A percentile compares a stretch with the other conserved stretches of the same genome.
Conservation (phyloP, 2,113 vertebrate species). For the Miniopterus natalensis region DNA sequence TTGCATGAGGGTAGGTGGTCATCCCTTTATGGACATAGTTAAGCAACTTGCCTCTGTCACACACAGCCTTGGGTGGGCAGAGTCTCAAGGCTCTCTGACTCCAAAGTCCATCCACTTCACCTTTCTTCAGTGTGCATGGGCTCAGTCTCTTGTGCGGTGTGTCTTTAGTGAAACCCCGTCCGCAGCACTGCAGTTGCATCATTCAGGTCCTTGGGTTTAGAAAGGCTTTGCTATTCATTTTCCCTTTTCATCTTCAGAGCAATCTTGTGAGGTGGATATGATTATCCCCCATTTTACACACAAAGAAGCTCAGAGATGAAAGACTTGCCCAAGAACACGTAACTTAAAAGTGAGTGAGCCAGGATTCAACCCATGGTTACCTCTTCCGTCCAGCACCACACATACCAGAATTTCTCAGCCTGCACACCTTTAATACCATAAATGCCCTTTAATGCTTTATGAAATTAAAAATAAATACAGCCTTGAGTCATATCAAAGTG, state of each 20-base stretch:
- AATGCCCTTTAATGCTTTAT: not conserved
- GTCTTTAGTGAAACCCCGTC: not conserved
- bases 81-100: not conserved
- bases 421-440: not conserved
- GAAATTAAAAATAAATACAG: not conserved
- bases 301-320: not conserved
- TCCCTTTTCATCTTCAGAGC: not conserved
- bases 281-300: not conserved
- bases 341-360: not conserved
- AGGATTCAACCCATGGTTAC: not conserved
- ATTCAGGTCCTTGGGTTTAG: not conserved
- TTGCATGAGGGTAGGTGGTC: fast-evolving
- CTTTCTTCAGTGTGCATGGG: not conserved
- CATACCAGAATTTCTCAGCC: not conserved
- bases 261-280: not conserved
- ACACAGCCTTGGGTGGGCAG: not conserved
- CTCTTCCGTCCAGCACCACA: not conserved
- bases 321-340: not conserved
- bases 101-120: not conserved
- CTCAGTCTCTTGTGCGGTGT: not conserved
- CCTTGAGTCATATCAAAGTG: not conserved
- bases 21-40: not conserved
- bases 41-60: not conserved
- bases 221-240: not conserved
- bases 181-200: not conserved